phyloP scores from a whole-genome alignment of 2,113 vertebrate species.

The Chascanopsetta lugubris region DNA sequence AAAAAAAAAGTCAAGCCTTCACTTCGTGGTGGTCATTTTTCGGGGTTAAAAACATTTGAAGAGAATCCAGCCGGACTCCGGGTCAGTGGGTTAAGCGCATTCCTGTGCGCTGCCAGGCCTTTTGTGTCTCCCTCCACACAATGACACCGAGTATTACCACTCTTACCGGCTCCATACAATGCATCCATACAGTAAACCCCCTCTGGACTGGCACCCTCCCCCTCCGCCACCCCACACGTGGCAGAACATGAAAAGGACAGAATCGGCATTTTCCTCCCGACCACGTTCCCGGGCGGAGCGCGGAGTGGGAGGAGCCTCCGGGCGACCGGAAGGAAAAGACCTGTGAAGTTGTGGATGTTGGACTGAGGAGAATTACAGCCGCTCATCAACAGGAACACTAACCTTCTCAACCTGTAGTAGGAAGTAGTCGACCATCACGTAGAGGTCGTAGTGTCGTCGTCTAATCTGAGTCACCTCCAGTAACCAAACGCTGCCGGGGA shows the following conservation, averaged over 20 bases:
- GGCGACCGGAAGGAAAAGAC: not conserved
- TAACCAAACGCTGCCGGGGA: not conserved
- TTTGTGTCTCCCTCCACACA: conserved; percentile 43
- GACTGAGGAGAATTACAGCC: not conserved
- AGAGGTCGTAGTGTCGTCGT: conserved; percentile 26
- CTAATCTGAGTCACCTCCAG: not conserved
- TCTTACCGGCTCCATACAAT: conserved; percentile 48
- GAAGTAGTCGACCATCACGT: conserved; percentile 19
- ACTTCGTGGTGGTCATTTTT: not conserved
- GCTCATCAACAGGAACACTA: not conserved
- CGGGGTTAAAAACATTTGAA: conserved; percentile 32
- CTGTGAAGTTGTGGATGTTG: not conserved
- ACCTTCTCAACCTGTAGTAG: not conserved
- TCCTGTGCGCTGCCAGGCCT: conserved; percentile 50
- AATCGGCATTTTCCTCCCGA: conserved; percentile 17
- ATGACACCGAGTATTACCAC: conserved; percentile 32
- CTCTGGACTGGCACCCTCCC: conserved; percentile 7
- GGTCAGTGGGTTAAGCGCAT: conserved; percentile 59
- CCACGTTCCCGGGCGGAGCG: not conserved
- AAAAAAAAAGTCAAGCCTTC: conserved; percentile 1
- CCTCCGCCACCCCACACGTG: no score
- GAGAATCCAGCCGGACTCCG: conserved; percentile 26
- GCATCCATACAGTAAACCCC: conserved; percentile 19
- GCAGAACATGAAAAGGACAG: conserved; percentile 27
- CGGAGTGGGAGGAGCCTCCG: not conserved